Conservation (phyloP, 1,140 invertebrate species). For the Harpegnathos saltator region DNA sequence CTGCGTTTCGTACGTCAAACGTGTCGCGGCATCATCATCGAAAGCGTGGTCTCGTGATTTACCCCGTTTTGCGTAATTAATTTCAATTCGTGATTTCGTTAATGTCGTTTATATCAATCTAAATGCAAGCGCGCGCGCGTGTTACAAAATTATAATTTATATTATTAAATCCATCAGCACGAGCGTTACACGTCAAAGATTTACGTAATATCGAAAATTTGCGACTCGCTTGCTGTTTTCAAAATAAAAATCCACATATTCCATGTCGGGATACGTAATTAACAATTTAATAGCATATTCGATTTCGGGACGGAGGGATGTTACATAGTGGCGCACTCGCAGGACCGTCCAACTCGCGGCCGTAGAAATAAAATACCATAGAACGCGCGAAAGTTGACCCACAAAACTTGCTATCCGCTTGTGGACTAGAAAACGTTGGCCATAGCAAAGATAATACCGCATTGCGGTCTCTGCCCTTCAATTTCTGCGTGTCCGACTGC, state of each 20-base stretch:
- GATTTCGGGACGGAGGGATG: background rate
- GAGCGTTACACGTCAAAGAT: background rate
- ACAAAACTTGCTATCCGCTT: conserved; percentile 28
- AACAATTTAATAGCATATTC: conserved; percentile 11
- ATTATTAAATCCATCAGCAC: conserved; percentile 20
- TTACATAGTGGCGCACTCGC: background rate
- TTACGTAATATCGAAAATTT: conserved; percentile 21
- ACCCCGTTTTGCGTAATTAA: conserved; percentile 44
- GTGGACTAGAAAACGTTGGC: conserved; percentile 29
- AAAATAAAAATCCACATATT: background rate
- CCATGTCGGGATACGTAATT: background rate
- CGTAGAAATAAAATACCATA: conserved; percentile 12
- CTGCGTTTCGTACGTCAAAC: conserved; percentile 32
- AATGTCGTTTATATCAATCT: conserved; percentile 36
- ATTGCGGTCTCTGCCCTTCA: conserved; percentile 44
- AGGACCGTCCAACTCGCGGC: background rate
- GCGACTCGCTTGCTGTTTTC: background rate
- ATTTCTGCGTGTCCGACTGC: conserved; percentile 43
- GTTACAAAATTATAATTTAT: conserved; percentile 9
- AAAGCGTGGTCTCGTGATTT: background rate
- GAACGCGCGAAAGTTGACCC: conserved; percentile 4
- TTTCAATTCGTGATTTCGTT: conserved; percentile 47
- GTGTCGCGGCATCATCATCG: background rate
- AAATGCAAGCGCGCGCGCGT: conserved; percentile 1
- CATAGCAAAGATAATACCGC: conserved; percentile 41